Percentiles rank a stretch among this genome's conserved stretches.
phyloP scores from a whole-genome alignment of 2,113 vertebrate species.

The Percina caprodes region DNA sequence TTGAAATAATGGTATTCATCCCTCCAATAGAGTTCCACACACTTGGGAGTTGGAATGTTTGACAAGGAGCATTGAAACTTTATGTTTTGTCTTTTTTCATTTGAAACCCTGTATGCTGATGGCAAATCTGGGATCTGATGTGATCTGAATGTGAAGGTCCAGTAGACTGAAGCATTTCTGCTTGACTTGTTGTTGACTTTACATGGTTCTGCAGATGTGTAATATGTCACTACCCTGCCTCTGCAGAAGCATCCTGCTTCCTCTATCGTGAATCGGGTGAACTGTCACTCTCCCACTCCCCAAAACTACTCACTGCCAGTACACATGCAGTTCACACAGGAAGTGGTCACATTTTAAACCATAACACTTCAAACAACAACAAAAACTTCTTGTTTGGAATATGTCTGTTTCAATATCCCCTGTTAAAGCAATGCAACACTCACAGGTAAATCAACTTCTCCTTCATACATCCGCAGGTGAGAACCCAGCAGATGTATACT shows the following conservation, averaged over 20 bases:
- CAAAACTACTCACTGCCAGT: background rate
- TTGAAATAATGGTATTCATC: too few species aligned
- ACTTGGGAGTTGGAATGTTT: background rate
- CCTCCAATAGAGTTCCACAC: too few species aligned
- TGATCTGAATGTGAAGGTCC: background rate
- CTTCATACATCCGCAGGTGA: background rate
- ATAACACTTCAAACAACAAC: background rate
- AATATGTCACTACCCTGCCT: background rate
- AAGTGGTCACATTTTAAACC: slow-evolving; percentile 20
- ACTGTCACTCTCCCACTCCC: background rate
- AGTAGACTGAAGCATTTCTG: background rate
- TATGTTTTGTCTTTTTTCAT: background rate
- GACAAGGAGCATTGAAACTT: background rate
- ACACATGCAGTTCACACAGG: slow-evolving; percentile 25
- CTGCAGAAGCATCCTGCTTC: slow-evolving; percentile 15
- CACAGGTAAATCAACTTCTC: slow-evolving; percentile 2
- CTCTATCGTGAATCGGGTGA: background rate
- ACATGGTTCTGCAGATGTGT: background rate
- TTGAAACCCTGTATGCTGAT: background rate
- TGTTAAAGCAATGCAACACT: background rate
- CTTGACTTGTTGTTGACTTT: background rate
- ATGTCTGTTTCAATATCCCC: background rate
- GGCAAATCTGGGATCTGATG: too few species aligned
- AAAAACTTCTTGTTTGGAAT: background rate
- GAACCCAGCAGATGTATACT: background rate